These are phyloP conservation scores for Orthosia cruda DNA, from an alignment of 2,888 invertebrate genomes.

Conservation along the genomic window DNA sequence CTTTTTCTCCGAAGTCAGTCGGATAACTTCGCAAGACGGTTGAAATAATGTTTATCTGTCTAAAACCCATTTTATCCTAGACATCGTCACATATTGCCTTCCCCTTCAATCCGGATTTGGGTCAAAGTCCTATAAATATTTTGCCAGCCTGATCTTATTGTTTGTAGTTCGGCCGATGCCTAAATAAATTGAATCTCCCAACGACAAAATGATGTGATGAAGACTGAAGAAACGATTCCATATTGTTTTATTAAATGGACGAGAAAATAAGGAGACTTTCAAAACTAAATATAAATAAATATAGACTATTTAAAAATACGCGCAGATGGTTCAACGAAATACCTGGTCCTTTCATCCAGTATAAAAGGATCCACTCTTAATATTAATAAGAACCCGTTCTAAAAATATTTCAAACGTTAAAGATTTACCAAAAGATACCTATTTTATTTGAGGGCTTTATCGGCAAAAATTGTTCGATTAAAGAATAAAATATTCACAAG, in stretches of 20 bases:
- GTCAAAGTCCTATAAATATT: slow-evolving; percentile 35
- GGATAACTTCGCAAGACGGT: neutral
- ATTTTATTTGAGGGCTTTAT: slow-evolving; percentile 16
- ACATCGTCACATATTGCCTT: slow-evolving; percentile 21
- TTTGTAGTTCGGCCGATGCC: slow-evolving; percentile 31
- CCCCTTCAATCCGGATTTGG: slow-evolving; percentile 23
- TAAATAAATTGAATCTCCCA: slow-evolving; percentile 43
- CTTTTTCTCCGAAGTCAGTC: neutral
- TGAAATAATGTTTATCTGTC: neutral
- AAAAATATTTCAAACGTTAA: neutral
- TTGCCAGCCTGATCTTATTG: slow-evolving; percentile 35
- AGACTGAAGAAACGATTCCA: neutral
- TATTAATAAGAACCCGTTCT: neutral
- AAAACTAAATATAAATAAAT: neutral
- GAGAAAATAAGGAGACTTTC: neutral
- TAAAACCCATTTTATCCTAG: slow-evolving; percentile 10
- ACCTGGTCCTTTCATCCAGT: neutral
- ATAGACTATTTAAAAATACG: neutral
- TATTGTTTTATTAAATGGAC: slow-evolving; percentile 14
- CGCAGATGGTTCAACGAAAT: neutral
- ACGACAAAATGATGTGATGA: slow-evolving; percentile 29
- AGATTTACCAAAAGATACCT: neutral
- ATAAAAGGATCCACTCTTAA: neutral
- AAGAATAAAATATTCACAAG: slow-evolving; percentile 14
- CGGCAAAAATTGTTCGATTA: neutral